These are phyloP conservation scores for Lophochroa leadbeateri DNA, from an alignment of 2,113 vertebrate species.

Conservation along the genomic window DNA sequence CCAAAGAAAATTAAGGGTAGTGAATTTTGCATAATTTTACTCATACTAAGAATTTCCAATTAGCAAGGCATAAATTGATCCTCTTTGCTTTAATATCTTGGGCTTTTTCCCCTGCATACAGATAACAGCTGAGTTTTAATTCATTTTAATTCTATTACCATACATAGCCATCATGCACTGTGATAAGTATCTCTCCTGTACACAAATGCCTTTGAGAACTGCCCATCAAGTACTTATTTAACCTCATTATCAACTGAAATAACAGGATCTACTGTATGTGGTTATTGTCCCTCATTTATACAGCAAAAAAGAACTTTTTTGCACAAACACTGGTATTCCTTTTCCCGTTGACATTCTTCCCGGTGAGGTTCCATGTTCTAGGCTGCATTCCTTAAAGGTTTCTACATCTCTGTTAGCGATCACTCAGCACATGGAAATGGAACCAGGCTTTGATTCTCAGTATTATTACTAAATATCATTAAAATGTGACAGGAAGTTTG, in stretches of 20 bases:
- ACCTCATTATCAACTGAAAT: conserved; percentile 27
- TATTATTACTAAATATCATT: neutral
- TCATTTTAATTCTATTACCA: conserved; percentile 64
- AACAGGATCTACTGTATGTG: conserved; percentile 22
- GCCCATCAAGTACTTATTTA: conserved; percentile 28
- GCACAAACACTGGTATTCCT: neutral
- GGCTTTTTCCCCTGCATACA: neutral
- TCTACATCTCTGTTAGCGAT: neutral
- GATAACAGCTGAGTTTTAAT: conserved; percentile 60
- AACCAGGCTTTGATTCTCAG: neutral
- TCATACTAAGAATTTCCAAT: conserved; percentile 49
- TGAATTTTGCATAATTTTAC: conserved; percentile 53
- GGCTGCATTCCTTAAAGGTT: neutral
- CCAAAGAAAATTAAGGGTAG: conserved; percentile 49
- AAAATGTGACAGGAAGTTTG: neutral
- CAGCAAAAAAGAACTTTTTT: conserved; percentile 47
- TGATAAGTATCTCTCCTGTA: conserved; percentile 54
- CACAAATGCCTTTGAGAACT: conserved; percentile 45
- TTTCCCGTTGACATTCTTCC: neutral
- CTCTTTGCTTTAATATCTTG: conserved; percentile 51
- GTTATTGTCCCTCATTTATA: conserved; percentile 44
- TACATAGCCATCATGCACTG: conserved; percentile 20
- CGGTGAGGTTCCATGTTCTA: neutral
- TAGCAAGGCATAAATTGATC: conserved; percentile 56
- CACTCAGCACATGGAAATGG: rapidly evolving